Conservation (phyloP, 1,140 invertebrate species). For the Mactra quadrangularis region DNA sequence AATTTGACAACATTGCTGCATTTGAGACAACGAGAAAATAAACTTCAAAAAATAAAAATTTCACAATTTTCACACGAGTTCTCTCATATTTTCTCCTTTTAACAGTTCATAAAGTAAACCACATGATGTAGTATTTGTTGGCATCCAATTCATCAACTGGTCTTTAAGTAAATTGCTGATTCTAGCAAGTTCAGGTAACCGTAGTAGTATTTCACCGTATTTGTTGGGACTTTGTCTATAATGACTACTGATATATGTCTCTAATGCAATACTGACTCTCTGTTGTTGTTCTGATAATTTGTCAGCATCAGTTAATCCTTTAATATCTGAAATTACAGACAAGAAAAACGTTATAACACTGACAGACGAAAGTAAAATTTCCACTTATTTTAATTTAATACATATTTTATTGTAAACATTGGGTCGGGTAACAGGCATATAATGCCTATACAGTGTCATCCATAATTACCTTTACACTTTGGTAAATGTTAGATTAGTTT, state of each 20-base stretch:
- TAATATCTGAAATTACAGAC: conserved; percentile 88
- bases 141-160: conserved; percentile 84
- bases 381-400: neutral
- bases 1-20: too few relatives aligned
- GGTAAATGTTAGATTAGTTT: too few relatives aligned
- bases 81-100: conserved; percentile 84
- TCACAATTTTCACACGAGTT: conserved; percentile 13
- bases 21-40: too few relatives aligned
- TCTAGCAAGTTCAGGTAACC: conserved; percentile 96
- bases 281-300: conserved; percentile 96
- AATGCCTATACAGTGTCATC: too few relatives aligned
- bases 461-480: too few relatives aligned
- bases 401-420: too few relatives aligned
- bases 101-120: conserved; percentile 97
- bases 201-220: conserved; percentile 95
- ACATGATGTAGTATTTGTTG: conserved; percentile 92
- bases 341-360: neutral
- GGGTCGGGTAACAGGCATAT: too few relatives aligned
- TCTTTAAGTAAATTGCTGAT: conserved; percentile 98
- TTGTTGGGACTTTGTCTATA: conserved; percentile 96
- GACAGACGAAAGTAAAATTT: neutral
- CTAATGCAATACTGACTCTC: conserved; percentile 95
- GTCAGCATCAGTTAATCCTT: conserved; percentile 94
- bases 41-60: too few relatives aligned
- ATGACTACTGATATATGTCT: conserved; percentile 95